These are phyloP conservation scores for Muscicapa striata DNA, from an alignment of 2,797 vertebrate genomes.

Conservation along the genomic window DNA sequence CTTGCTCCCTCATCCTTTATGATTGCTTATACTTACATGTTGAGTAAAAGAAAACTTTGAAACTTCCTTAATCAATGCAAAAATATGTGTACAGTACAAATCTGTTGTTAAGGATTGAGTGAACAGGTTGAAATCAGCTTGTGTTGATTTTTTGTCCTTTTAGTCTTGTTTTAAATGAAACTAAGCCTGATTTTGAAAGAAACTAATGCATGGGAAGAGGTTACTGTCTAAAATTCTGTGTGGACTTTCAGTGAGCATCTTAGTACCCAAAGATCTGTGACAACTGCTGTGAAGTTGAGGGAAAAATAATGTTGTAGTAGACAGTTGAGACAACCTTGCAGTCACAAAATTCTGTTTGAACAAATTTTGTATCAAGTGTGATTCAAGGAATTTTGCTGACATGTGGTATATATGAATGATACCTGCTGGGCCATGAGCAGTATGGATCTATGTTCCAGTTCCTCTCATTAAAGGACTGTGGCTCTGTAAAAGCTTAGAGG, in stretches of 20 bases:
- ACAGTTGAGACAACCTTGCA: neutral
- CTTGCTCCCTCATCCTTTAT: constrained; percentile 9
- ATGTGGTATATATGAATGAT: neutral
- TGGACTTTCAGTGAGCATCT: neutral
- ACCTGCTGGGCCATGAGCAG: neutral
- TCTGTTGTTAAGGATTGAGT: neutral
- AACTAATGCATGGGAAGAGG: neutral
- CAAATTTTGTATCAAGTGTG: neutral
- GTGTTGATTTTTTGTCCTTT: neutral
- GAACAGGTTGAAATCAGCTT: neutral
- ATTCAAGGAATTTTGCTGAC: neutral
- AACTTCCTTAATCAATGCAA: neutral
- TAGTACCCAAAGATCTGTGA: neutral
- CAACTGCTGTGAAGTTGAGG: neutral
- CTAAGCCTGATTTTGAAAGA: neutral
- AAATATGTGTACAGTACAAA: neutral
- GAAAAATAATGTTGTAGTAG: neutral
- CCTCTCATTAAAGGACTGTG: neutral
- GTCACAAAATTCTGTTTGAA: neutral
- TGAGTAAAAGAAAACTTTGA: neutral
- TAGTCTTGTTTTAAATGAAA: neutral
- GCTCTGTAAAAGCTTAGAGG: neutral
- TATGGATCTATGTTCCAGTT: neutral
- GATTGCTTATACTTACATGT: neutral
- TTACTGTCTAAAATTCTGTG: neutral